Evolutionary conservation across 2,113 vertebrate genomes (phyloP).

Genomic region (Grantiella picta): DNA sequence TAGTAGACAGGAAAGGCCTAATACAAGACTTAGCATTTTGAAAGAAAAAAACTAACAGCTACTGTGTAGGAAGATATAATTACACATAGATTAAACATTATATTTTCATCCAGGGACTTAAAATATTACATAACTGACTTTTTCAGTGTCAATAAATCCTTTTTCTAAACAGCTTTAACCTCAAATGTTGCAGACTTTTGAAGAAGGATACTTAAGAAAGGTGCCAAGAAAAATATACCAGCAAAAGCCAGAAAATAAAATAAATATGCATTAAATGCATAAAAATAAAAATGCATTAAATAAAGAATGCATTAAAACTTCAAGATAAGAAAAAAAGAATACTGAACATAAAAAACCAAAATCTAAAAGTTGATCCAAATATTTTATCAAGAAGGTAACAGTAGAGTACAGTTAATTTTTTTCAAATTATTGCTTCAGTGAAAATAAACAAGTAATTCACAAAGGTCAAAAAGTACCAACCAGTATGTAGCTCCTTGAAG

Average conservation of each 20-base stretch:
- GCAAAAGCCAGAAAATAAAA: background rate
- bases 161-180: background rate
- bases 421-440: background rate
- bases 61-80: background rate
- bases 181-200: background rate
- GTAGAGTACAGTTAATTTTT: background rate
- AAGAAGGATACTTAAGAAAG: background rate
- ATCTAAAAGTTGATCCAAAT: background rate
- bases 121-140: background rate
- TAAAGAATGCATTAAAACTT: background rate
- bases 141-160: background rate
- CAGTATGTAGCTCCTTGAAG: background rate
- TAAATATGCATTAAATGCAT: too few relatives aligned
- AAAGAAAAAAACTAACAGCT: background rate
- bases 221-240: background rate
- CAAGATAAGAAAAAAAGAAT: background rate
- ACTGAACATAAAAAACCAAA: background rate
- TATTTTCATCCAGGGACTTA: background rate
- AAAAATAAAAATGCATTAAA: background rate
- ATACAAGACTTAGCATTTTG: background rate
- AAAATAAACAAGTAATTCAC: background rate
- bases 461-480: background rate
- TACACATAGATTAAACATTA: background rate
- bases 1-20: background rate
- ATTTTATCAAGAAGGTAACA: background rate